phyloP scores from a whole-genome alignment of 2,888 invertebrate species.

The Sinotaia quadrata region DNA sequence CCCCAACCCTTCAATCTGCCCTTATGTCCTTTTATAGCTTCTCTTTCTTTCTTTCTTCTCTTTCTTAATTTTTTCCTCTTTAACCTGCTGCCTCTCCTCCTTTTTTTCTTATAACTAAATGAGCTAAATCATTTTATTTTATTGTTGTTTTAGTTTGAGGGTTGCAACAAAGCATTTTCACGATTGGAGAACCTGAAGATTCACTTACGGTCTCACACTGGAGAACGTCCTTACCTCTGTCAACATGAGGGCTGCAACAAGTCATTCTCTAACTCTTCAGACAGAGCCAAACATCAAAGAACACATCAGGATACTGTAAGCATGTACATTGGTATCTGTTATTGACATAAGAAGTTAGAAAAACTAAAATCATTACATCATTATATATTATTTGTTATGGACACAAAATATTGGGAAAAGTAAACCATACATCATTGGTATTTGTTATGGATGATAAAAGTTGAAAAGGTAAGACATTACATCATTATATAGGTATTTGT shows the following conservation, averaged over 20 bases:
- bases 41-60: neutral
- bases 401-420: too few relatives aligned
- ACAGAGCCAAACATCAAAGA: conserved; percentile 97
- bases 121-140: too few relatives aligned
- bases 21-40: neutral
- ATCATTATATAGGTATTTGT: too few relatives aligned
- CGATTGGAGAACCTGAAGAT: conserved; percentile 97
- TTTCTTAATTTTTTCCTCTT: neutral
- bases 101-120: too few relatives aligned
- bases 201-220: conserved; percentile 81
- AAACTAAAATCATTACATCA: too few relatives aligned
- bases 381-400: too few relatives aligned
- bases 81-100: neutral
- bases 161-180: conserved; percentile 97
- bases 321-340: too few relatives aligned
- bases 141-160: conserved; percentile 72
- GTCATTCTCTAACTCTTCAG: conserved; percentile 98
- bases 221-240: conserved; percentile 96
- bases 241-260: conserved; percentile 97
- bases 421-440: too few relatives aligned
- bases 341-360: too few relatives aligned
- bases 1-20: neutral
- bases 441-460: too few relatives aligned
- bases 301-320: conserved; percentile 99
- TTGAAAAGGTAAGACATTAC: too few relatives aligned